Percentiles rank a stretch among this genome's conserved stretches.
These are phyloP conservation scores for Meandrina meandrites DNA, from an alignment of 92 coral and sea anemone genomes.

Conservation along the genomic window DNA sequence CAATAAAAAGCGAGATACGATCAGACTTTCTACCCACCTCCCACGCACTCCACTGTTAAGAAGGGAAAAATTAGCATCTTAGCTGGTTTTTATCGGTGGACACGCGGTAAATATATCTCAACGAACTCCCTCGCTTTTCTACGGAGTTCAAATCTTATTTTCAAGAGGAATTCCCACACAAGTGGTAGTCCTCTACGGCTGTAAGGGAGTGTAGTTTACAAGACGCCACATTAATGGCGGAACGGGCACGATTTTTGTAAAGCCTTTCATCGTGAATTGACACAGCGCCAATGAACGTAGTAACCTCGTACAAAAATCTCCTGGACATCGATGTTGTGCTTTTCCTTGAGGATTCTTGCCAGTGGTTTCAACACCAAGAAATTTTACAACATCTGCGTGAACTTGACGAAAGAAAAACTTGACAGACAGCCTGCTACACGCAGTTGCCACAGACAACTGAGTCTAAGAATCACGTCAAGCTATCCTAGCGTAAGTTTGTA, in stretches of 20 bases:
- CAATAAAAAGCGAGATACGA: conserved; percentile 41
- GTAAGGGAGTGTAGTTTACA: not conserved
- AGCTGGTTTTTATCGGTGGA: conserved; percentile 45
- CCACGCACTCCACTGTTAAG: conserved; percentile 49
- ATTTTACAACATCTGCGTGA: not conserved
- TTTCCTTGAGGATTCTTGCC: not conserved
- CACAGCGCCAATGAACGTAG: conserved; percentile 2
- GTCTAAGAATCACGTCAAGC: not conserved
- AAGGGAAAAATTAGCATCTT: conserved; percentile 51
- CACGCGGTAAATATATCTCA: conserved; percentile 49
- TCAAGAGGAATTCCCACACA: conserved; percentile 6
- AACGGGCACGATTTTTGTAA: not conserved
- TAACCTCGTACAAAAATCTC: not conserved
- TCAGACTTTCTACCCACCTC: conserved; percentile 35
- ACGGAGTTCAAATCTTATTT: conserved; percentile 30
- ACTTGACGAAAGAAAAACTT: too few species aligned
- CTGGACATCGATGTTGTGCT: not conserved
- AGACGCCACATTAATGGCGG: not conserved
- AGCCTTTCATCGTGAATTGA: conserved; percentile 20
- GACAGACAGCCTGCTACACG: not conserved
- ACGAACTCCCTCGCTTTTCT: conserved; percentile 55
- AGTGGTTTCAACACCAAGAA: not conserved
- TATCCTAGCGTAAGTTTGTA: not conserved
- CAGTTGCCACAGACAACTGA: not conserved
- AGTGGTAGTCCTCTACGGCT: not conserved